Percentiles rank a stretch among this genome's conserved stretches.
Evolutionary conservation across 2,113 vertebrate species (phyloP).

Genomic region (Telmatochromis sp.): DNA sequence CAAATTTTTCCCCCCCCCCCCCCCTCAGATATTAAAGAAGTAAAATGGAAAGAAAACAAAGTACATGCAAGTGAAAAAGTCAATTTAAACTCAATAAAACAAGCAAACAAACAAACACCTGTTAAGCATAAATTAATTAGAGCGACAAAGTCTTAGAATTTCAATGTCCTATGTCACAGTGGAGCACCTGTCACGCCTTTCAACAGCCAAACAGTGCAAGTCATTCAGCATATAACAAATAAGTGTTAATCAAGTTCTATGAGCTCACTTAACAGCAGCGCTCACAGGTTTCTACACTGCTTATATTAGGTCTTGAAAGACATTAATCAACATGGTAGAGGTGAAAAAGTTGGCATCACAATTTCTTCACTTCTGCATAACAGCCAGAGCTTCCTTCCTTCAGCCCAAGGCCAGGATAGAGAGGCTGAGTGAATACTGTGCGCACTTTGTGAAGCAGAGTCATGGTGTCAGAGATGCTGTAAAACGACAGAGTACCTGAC

Average conservation of each 20-base stretch:
- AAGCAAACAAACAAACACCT: rapidly evolving
- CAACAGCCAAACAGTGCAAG: no score
- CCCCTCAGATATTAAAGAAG: rapidly evolving
- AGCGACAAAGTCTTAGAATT: rapidly evolving
- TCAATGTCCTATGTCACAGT: not conserved
- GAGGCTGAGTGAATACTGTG: not conserved
- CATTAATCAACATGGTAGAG: no score
- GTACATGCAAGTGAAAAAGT: not conserved
- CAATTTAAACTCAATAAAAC: not conserved
- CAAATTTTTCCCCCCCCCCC: no score
- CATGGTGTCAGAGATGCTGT: not conserved
- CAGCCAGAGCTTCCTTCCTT: no score
- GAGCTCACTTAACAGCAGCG: no score
- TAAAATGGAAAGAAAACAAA: not conserved
- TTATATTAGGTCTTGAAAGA: no score
- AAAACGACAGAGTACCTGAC: not conserved
- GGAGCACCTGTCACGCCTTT: no score
- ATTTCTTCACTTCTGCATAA: no score
- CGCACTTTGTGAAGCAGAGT: not conserved
- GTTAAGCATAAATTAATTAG: not conserved
- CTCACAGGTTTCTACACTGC: no score
- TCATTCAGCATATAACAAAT: no score
- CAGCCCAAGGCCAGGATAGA: not conserved
- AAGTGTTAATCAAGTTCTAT: no score
- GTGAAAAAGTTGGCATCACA: no score